A percentile compares a stretch with the other conserved stretches of the same genome.
Evolutionary conservation across 2,888 invertebrate genomes (phyloP).

Genomic region (Macropis europaea): DNA sequence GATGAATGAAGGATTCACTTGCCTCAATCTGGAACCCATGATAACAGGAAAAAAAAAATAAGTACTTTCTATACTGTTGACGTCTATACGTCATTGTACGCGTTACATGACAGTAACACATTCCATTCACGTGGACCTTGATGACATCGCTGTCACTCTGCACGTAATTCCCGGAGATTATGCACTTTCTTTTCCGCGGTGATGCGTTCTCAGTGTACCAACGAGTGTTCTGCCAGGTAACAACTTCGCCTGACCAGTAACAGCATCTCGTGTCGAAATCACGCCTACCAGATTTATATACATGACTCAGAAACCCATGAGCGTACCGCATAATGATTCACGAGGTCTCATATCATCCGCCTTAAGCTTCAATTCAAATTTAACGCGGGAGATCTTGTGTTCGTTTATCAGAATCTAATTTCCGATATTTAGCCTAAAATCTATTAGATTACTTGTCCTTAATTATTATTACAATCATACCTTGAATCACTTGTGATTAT

Average conservation of each 20-base stretch:
- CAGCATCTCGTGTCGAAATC: conserved; percentile 36
- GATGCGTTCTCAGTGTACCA: conserved; percentile 3
- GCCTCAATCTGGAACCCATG: conserved; percentile 82
- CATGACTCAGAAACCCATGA: neutral
- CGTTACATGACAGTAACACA: conserved; percentile 57
- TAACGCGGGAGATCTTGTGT: too few species aligned
- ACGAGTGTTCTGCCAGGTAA: conserved; percentile 13
- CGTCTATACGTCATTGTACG: conserved; percentile 64
- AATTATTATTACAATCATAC: too few species aligned
- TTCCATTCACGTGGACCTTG: conserved; percentile 48
- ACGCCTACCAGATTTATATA: conserved; percentile 16
- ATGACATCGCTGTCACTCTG: conserved; percentile 23
- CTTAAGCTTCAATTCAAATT: too few species aligned
- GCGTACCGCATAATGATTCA: neutral
- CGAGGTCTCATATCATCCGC: too few species aligned
- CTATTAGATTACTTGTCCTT: too few species aligned
- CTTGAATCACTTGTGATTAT: too few species aligned
- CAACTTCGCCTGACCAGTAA: conserved; percentile 16
- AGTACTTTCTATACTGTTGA: conserved; percentile 56
- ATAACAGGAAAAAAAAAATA: conserved; percentile 80
- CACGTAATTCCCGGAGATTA: conserved; percentile 1
- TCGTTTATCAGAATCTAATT: too few species aligned
- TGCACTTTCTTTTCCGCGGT: neutral
- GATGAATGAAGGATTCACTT: conserved; percentile 54
- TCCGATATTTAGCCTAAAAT: too few species aligned